Percentiles rank a stretch among this genome's conserved stretches.
phyloP scores from a whole-genome alignment of 2,888 invertebrate genomes.

The Octodonta nipae region DNA sequence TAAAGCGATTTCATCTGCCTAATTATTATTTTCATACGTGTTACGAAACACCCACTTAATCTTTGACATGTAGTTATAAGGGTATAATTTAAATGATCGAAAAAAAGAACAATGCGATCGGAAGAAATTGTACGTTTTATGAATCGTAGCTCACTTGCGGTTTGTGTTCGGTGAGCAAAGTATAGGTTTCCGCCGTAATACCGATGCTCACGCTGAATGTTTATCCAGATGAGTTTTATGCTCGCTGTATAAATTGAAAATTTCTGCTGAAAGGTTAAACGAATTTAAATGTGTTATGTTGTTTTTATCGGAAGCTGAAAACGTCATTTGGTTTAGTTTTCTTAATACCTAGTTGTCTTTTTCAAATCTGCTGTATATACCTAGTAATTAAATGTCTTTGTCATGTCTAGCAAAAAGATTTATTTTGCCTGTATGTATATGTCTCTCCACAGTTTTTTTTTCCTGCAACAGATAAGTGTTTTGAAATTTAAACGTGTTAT shows the following conservation, averaged over 20 bases:
- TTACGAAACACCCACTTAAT: conserved; percentile 27
- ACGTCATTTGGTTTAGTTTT: no score
- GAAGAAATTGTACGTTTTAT: conserved; percentile 3
- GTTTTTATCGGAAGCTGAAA: no score
- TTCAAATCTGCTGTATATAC: no score
- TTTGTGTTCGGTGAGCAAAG: conserved; percentile 6
- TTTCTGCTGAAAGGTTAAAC: no score
- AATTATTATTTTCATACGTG: conserved; percentile 27
- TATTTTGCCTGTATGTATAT: no score
- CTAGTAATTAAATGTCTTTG: no score
- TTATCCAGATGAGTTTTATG: conserved; percentile 8
- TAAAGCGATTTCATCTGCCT: conserved; percentile 24
- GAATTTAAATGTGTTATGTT: no score
- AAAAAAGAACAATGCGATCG: conserved; percentile 10
- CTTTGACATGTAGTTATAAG: conserved; percentile 23
- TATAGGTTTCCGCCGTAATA: conserved; percentile 13
- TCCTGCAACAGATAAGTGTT: no score
- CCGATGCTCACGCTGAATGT: conserved; percentile 10
- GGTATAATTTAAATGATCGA: conserved; percentile 20
- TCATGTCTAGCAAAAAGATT: no score
- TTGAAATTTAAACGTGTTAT: no score
- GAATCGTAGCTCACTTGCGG: conserved; percentile 8
- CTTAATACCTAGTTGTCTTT: no score
- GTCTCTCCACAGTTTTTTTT: no score
- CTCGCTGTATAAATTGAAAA: conserved; percentile 1